Percentiles rank a stretch among this genome's conserved stretches.
Conservation (phyloP, 1,140 invertebrate genomes). For the Microplitis demolitor region DNA sequence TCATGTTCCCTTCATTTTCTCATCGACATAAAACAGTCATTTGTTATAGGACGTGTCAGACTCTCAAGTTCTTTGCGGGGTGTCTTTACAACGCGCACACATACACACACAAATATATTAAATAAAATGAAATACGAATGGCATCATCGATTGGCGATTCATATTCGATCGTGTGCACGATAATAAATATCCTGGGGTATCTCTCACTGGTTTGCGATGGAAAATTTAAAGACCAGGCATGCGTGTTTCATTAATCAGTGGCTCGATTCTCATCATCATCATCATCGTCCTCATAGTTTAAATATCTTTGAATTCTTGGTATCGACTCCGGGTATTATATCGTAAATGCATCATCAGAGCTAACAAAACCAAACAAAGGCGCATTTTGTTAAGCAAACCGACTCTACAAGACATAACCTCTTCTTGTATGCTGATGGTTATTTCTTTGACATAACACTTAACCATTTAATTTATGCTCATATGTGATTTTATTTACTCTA, state of each 20-base stretch:
- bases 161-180: constrained; percentile 53
- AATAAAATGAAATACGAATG: constrained; percentile 37
- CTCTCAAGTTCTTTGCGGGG: constrained; percentile 55
- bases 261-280: neutral
- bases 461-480: constrained; percentile 52
- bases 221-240: neutral
- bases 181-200: constrained; percentile 51
- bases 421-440: constrained; percentile 51
- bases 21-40: constrained; percentile 61
- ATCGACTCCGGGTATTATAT: neutral
- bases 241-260: constrained; percentile 9
- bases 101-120: neutral
- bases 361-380: neutral
- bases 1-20: constrained; percentile 63
- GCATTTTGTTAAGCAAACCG: constrained; percentile 53
- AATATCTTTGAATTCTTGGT: no score
- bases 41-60: constrained; percentile 59
- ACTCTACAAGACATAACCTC: constrained; percentile 37
- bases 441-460: constrained; percentile 45
- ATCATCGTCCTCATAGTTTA: neutral
- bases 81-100: constrained; percentile 35
- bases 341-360: neutral
- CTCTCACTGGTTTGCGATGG: constrained; percentile 7
- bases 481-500: neutral
- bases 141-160: constrained; percentile 59